Conservation (phyloP, 2,888 invertebrate genomes). For the Notodonta dromedarius region DNA sequence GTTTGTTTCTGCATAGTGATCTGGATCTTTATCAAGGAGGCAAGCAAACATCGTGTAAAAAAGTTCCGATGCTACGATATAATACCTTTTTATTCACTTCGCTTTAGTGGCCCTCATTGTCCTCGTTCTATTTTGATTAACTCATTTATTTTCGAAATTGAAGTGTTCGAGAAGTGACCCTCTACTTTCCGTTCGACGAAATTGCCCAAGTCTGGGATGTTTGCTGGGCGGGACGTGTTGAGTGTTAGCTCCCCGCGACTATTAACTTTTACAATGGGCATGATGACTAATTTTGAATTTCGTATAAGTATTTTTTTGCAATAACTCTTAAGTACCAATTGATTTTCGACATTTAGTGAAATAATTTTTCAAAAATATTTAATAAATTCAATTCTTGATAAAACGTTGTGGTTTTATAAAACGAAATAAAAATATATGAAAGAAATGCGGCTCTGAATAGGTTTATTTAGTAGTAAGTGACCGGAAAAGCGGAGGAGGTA, state of each 20-base stretch:
- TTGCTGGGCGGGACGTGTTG: conserved; percentile 59
- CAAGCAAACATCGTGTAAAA: neutral
- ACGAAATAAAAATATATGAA: no score
- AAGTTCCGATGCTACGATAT: conserved; percentile 10
- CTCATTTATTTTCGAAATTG: conserved; percentile 61
- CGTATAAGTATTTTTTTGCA: no score
- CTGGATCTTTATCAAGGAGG: no score
- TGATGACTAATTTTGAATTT: neutral
- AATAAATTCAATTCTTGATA: no score
- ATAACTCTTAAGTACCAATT: no score
- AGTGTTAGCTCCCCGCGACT: conserved; percentile 60
- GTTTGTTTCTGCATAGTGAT: no score
- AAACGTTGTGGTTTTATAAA: no score
- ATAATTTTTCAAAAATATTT: no score
- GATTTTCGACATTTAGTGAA: no score
- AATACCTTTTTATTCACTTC: conserved; percentile 28
- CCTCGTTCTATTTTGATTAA: conserved; percentile 57
- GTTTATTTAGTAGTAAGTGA: neutral
- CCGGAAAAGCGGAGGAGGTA: neutral
- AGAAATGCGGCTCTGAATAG: neutral
- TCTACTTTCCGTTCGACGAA: conserved; percentile 54
- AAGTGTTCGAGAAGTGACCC: conserved; percentile 54
- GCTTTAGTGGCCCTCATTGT: conserved; percentile 18
- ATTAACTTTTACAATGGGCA: conserved; percentile 53
- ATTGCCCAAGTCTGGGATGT: conserved; percentile 55